Evolutionary conservation across 2,888 invertebrate genomes (phyloP).

Genomic region (Lasioglossum zephyrum): DNA sequence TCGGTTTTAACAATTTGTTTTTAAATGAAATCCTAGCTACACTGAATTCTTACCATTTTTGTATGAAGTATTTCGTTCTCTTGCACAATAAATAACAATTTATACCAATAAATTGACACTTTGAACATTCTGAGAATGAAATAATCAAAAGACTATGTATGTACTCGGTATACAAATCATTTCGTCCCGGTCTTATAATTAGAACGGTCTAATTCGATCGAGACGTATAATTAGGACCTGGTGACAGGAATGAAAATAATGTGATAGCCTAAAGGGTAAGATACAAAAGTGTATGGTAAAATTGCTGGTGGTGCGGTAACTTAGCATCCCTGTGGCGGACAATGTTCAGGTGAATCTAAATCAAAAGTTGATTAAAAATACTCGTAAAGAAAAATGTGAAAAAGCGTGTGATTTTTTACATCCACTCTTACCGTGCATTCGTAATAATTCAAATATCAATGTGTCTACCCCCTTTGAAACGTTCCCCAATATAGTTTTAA

Average conservation of each 20-base stretch:
- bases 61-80: not conserved
- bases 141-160: not conserved
- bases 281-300: not conserved
- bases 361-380: not conserved
- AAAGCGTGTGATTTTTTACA: too few species aligned
- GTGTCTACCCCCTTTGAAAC: too few species aligned
- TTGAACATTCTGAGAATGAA: not conserved
- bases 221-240: constrained; percentile 57
- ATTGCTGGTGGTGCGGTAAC: not conserved
- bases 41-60: not conserved
- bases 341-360: not conserved
- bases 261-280: constrained; percentile 52
- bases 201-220: constrained; percentile 57
- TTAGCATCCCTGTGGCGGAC: not conserved
- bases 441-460: too few species aligned
- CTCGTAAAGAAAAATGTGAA: not conserved
- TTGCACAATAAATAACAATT: not conserved
- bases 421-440: too few species aligned
- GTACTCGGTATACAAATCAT: constrained; percentile 29
- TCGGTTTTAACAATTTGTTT: not conserved
- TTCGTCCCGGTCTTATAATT: constrained; percentile 52
- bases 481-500: too few species aligned
- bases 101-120: not conserved
- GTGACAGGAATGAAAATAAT: constrained; percentile 56
- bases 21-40: not conserved